Evolutionary conservation across 2,888 invertebrate species (phyloP).

Genomic region (Endotricha flammealis): DNA sequence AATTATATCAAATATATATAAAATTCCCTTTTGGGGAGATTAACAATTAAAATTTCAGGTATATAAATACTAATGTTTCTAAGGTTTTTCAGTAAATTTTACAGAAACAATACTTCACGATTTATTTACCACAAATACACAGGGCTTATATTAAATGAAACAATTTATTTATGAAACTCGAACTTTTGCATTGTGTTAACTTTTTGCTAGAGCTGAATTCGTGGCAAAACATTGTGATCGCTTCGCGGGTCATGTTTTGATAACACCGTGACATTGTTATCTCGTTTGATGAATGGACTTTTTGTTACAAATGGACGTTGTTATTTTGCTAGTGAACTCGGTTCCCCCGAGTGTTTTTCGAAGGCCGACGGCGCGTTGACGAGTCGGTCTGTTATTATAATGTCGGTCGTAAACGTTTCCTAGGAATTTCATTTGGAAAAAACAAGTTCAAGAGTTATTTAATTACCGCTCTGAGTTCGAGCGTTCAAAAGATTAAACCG

Average conservation of each 20-base stretch:
- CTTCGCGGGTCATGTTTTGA: constrained; percentile 71
- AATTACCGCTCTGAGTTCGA: constrained; percentile 10
- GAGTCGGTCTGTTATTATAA: constrained; percentile 9
- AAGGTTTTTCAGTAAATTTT: no score
- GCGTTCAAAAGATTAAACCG: constrained; percentile 21
- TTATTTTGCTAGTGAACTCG: constrained; percentile 63
- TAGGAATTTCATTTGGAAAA: constrained; percentile 1
- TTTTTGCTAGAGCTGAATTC: constrained; percentile 52
- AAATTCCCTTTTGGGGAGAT: no score
- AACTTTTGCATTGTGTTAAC: constrained; percentile 64
- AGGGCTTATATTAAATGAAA: constrained; percentile 47
- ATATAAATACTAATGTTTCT: no score
- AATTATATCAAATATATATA: no score
- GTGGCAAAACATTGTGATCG: constrained; percentile 67
- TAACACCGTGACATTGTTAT: constrained; percentile 72
- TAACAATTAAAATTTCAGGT: no score
- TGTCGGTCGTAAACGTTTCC: constrained; percentile 2
- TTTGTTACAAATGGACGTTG: constrained; percentile 71
- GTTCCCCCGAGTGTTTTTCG: constrained; percentile 42
- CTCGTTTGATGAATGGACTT: constrained; percentile 74
- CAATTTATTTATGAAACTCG: constrained; percentile 49
- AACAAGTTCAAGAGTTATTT: constrained; percentile 15
- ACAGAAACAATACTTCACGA: no score
- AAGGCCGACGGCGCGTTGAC: constrained; percentile 31
- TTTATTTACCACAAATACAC: no score